Percentiles rank a stretch among this genome's conserved stretches.
Conservation (phyloP, 2,797 vertebrate species). For the Aratinga solstitialis region DNA sequence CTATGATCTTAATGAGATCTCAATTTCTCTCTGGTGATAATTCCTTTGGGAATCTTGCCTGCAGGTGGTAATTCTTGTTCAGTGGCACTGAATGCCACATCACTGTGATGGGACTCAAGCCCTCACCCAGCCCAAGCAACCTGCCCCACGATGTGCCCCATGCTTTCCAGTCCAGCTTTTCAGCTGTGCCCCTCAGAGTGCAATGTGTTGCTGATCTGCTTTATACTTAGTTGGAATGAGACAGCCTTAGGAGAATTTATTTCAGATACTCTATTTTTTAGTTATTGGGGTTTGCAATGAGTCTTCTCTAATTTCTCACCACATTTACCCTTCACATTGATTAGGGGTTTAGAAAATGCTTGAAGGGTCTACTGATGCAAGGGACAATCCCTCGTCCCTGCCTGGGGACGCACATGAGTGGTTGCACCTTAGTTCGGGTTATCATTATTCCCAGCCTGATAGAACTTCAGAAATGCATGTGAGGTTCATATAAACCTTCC, state of each 20-base stretch:
- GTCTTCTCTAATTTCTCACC: neutral
- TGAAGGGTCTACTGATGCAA: neutral
- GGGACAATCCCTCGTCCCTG: neutral
- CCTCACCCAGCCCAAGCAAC: neutral
- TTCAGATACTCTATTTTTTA: neutral
- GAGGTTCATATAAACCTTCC: neutral
- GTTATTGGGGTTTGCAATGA: neutral
- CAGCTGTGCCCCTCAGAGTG: neutral
- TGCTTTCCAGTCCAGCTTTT: neutral
- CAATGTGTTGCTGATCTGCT: neutral
- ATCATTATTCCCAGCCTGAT: neutral
- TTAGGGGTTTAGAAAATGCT: neutral
- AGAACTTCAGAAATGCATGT: neutral
- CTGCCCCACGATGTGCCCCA: neutral
- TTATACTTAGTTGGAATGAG: neutral
- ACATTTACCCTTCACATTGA: neutral
- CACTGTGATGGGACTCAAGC: accelerated
- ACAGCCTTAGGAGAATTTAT: neutral
- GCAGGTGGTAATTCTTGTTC: neutral
- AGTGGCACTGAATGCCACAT: neutral
- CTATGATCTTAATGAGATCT: neutral
- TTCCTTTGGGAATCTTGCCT: neutral
- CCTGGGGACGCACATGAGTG: accelerated
- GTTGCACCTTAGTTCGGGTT: neutral
- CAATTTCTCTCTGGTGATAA: neutral